phyloP scores from a whole-genome alignment of 2,888 invertebrate genomes.

The Tineola bisselliella region DNA sequence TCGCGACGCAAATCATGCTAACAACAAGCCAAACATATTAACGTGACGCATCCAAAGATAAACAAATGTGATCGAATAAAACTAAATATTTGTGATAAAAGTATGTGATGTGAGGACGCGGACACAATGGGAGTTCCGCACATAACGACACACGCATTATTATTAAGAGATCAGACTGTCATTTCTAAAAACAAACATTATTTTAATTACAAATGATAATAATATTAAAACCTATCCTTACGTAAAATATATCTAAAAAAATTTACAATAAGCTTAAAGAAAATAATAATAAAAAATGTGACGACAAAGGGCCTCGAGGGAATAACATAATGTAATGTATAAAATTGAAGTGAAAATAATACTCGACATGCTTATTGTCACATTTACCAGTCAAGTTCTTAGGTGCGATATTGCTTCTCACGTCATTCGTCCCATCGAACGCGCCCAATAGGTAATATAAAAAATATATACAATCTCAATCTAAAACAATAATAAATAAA shows the following conservation, averaged over 20 bases:
- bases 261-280: constrained; percentile 27
- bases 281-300: constrained; percentile 7
- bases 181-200: constrained; percentile 53
- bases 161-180: constrained; percentile 65
- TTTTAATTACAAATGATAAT: constrained; percentile 51
- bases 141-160: constrained; percentile 31
- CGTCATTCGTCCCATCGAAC: background rate
- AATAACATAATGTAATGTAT: background rate
- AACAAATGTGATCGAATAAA: background rate
- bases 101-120: background rate
- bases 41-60: background rate
- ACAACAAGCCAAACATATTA: background rate
- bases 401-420: background rate
- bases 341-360: background rate
- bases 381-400: too few species aligned
- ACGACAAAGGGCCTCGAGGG: background rate
- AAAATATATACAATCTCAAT: constrained; percentile 1
- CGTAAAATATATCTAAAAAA: constrained; percentile 56
- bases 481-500: constrained; percentile 2
- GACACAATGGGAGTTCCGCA: constrained; percentile 24
- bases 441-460: background rate
- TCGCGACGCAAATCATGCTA: background rate
- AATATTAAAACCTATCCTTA: constrained; percentile 57
- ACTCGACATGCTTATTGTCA: background rate
- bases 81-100: background rate